Conservation (phyloP, 2,888 invertebrate species). For the Epirrita christyi region DNA sequence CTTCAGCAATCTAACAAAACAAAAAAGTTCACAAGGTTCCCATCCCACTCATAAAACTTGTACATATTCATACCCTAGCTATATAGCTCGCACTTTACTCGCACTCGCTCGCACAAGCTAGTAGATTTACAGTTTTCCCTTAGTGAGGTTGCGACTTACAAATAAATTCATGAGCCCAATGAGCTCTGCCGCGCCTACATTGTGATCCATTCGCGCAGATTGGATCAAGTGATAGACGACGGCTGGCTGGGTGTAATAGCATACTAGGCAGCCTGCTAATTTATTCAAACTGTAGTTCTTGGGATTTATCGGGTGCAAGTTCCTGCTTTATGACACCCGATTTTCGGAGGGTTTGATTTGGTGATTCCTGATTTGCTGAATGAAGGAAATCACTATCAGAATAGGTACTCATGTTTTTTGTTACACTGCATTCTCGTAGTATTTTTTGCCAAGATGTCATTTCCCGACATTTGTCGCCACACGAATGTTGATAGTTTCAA, state of each 20-base stretch:
- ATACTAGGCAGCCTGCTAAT: constrained; percentile 28
- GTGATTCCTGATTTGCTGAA: constrained; percentile 28
- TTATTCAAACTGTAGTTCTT: constrained; percentile 31
- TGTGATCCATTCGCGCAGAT: constrained; percentile 53
- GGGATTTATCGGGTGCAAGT: constrained; percentile 24
- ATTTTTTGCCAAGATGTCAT: too few species aligned
- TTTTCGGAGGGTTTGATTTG: constrained; percentile 7
- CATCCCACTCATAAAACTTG: constrained; percentile 7
- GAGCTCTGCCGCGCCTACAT: constrained; percentile 53
- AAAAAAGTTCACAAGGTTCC: constrained; percentile 11
- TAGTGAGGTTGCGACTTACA: constrained; percentile 48
- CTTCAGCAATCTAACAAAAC: constrained; percentile 12
- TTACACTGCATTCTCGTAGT: too few species aligned
- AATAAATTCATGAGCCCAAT: constrained; percentile 67
- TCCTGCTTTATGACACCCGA: constrained; percentile 19
- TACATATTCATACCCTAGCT: background rate
- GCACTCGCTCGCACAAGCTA: background rate
- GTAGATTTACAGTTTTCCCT: constrained; percentile 43
- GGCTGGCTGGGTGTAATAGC: constrained; percentile 33
- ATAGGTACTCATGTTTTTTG: too few species aligned
- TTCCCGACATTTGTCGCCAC: too few species aligned
- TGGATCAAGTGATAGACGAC: constrained; percentile 39
- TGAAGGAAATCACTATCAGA: constrained; percentile 9
- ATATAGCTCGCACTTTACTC: background rate
- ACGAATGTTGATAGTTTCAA: too few species aligned